A percentile compares a stretch with the other conserved stretches of the same genome.
Conservation (phyloP, 2,888 invertebrate species). For the Ptilodon capucinus region DNA sequence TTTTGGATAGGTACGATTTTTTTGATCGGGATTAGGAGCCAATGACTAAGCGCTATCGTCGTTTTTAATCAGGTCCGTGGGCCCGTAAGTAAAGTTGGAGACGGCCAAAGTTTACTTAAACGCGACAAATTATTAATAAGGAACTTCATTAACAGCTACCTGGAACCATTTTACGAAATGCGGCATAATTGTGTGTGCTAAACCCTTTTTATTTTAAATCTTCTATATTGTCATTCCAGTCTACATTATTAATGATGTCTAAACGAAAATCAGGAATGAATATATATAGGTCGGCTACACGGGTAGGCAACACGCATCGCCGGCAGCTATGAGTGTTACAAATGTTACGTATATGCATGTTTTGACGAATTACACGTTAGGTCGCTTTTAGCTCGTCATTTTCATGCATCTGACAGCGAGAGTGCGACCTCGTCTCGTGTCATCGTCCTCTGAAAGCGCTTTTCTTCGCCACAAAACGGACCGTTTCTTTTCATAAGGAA, state of each 20-base stretch:
- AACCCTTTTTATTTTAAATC: not conserved
- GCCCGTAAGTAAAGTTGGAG: not conserved
- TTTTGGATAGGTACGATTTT: not conserved
- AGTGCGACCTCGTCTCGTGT: conserved; percentile 81
- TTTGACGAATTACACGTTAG: conserved; percentile 76
- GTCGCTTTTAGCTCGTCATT: conserved; percentile 73
- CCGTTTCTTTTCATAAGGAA: conserved; percentile 82
- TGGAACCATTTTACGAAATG: not conserved
- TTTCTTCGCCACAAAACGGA: conserved; percentile 81
- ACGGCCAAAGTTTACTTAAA: not conserved
- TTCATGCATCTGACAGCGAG: conserved; percentile 73
- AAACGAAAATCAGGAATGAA: not conserved
- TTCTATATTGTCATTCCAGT: not conserved
- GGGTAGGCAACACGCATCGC: not conserved
- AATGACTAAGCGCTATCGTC: not conserved
- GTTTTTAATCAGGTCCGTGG: not conserved
- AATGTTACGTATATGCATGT: conserved; percentile 43
- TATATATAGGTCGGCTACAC: not conserved
- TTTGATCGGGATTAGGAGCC: not conserved
- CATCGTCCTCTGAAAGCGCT: conserved; percentile 82
- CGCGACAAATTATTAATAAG: not conserved
- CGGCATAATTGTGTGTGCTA: not conserved
- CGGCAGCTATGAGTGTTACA: conserved; percentile 15
- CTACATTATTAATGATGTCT: not conserved
- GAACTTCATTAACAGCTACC: not conserved